These are phyloP conservation scores for Nannospalax galili DNA, from an alignment of 2,113 vertebrate species.

Conservation along the genomic window DNA sequence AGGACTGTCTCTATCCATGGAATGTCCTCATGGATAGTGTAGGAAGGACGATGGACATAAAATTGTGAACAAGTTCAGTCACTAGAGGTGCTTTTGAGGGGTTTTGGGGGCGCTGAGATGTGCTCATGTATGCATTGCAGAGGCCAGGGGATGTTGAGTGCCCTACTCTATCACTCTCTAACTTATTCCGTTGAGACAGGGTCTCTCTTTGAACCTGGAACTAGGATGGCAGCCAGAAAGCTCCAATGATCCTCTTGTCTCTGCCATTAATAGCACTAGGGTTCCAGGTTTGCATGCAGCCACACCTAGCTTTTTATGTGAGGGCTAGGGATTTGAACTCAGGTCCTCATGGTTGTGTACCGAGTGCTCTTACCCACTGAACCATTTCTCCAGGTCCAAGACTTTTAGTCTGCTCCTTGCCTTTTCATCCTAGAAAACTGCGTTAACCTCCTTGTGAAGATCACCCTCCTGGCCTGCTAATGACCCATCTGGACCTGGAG, in stretches of 20 bases:
- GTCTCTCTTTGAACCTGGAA: not conserved
- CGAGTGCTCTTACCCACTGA: not conserved
- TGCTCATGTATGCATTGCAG: not conserved
- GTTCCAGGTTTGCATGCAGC: not conserved
- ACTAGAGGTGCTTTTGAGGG: not conserved
- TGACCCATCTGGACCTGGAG: not conserved
- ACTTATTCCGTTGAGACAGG: not conserved
- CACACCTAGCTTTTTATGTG: not conserved
- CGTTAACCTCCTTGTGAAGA: not conserved
- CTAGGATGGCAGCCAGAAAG: not conserved
- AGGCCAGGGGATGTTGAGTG: not conserved
- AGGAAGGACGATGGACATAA: not conserved
- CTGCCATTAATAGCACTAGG: not conserved
- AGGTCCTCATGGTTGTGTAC: not conserved
- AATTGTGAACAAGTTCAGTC: not conserved
- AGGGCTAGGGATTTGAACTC: not conserved
- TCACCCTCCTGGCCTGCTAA: not conserved
- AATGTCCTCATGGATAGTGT: not conserved
- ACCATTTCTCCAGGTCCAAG: not conserved
- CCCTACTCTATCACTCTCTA: not conserved
- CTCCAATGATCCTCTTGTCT: not conserved
- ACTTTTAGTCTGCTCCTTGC: not conserved
- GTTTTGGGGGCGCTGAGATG: no score
- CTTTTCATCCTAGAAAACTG: no score
- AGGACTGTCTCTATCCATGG: not conserved